Base-by-base conservation (phyloP, 2,888 invertebrate genomes). In the Sylvicola fuscatus region DNA sequence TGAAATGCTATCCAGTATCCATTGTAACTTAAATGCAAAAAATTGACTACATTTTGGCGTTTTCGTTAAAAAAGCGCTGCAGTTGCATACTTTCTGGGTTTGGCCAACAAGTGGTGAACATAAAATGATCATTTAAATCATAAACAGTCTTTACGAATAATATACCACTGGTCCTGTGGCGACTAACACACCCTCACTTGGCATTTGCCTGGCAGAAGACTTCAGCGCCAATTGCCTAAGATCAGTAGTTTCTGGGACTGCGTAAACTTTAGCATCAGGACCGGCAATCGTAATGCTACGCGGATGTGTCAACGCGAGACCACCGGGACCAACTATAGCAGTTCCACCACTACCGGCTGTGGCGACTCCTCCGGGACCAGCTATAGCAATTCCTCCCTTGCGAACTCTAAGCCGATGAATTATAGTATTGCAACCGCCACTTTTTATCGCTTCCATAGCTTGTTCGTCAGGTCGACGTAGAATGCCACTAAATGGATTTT, bases 341-440 rank as follows among this genome's bases (percentile, higher is more conserved):
- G 80, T 78, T 4, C 81, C 81, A 6, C 80, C 81, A 47, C 70
- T 70, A 11, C 79, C 80, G 2, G 79, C 80, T 1, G 79, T 80
- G 0, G 81, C 81, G 10, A 79, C 73, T 27, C 80, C 80, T n/a
- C 79, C 79, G 0, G 81, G 80, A 0, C 80, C 80, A 2, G 80
- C 81, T 35, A 81, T 80, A 0, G 80, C 79, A 5, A 81, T 78
- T 12, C 81, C 80, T 3, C 81, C 81, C 50, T 69, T 68, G 40
- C 72, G 63, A 14, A 81, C 78, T 52, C 70, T 73, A 15, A 80
- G 49, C 43, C 65, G 65, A 43, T 75, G 72, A 38, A 77, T 75
- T 41, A 75, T 71, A 42, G 77, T 72, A 13, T 29, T n/a, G n/a
- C 12, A 13, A 2, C 76, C 75, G 2, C 58, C 57, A 33, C 56